phyloP scores from a whole-genome alignment of 2,113 vertebrate species.

The Rana temporaria region DNA sequence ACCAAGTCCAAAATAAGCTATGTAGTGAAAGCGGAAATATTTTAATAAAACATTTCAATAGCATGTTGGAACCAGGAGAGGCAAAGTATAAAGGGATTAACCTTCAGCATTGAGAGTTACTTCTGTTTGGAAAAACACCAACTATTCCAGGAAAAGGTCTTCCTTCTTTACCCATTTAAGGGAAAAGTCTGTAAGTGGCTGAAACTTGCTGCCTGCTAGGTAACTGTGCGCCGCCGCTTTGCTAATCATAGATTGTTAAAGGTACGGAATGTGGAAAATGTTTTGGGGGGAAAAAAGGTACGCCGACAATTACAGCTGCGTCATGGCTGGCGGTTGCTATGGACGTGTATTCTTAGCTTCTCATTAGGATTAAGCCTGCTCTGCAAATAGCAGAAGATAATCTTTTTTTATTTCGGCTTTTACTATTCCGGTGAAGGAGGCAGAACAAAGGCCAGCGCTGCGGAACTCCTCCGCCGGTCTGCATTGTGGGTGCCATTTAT shows the following conservation, averaged over 20 bases:
- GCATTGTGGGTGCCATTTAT: too few relatives aligned
- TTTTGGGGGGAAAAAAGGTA: neutral
- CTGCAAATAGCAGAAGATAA: constrained; percentile 32
- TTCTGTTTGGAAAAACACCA: too few relatives aligned
- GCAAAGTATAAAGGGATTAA: too few relatives aligned
- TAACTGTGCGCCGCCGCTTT: neutral
- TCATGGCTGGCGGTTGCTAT: neutral
- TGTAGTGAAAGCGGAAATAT: too few relatives aligned
- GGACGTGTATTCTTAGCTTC: neutral
- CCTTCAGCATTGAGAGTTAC: too few relatives aligned
- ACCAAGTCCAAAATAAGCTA: too few relatives aligned
- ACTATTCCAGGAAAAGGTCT: too few relatives aligned
- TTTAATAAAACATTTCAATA: too few relatives aligned
- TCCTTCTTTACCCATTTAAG: neutral
- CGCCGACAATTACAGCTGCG: neutral
- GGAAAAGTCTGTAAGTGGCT: neutral
- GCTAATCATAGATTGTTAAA: constrained; percentile 24
- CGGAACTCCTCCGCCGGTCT: neutral
- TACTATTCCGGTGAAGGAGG: neutral
- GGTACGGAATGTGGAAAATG: constrained; percentile 28
- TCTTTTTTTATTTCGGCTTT: constrained; percentile 26
- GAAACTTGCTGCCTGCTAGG: neutral
- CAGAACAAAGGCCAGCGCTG: constrained; percentile 13
- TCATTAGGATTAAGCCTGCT: constrained; percentile 24
- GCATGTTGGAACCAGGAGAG: too few relatives aligned